Evolutionary conservation across 2,888 invertebrate genomes (phyloP).

Genomic region (Synanthedon andrenaeformis): DNA sequence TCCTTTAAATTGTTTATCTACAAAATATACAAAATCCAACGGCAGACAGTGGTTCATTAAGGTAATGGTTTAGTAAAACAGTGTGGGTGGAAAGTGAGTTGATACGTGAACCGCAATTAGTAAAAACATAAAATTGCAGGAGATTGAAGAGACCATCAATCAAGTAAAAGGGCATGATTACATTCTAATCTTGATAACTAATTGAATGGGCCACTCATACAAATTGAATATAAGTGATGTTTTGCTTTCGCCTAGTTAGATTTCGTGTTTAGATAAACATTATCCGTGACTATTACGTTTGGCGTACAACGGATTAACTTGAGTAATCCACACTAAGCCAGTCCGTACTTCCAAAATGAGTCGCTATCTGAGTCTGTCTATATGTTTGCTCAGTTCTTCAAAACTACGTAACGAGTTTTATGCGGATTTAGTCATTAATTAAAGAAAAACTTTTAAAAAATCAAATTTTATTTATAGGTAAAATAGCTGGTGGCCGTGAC

Average conservation of each 20-base stretch:
- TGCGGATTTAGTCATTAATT: too few species aligned
- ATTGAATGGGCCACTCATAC: constrained; percentile 59
- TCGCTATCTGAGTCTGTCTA: too few species aligned
- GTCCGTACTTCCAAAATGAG: too few species aligned
- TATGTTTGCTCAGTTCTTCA: too few species aligned
- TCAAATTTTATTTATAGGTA: too few species aligned
- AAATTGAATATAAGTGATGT: constrained; percentile 55
- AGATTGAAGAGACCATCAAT: constrained; percentile 52
- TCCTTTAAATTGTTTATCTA: too few species aligned
- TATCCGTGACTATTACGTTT: neutral
- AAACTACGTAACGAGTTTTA: too few species aligned
- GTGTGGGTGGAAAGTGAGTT: constrained; percentile 19
- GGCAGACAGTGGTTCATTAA: constrained; percentile 16
- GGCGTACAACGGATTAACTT: too few species aligned
- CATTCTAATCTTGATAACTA: constrained; percentile 59
- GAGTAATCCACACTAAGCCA: too few species aligned
- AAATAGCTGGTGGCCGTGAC: too few species aligned
- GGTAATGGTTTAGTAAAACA: constrained; percentile 27
- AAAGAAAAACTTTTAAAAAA: too few species aligned
- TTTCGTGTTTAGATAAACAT: constrained; percentile 5
- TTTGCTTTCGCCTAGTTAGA: constrained; percentile 26
- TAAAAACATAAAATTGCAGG: constrained; percentile 42
- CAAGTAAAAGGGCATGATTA: constrained; percentile 60
- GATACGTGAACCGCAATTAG: constrained; percentile 39
- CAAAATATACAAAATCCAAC: too few species aligned